These are phyloP conservation scores for Clostera curtula DNA, from an alignment of 2,888 invertebrate species.

Conservation along the genomic window DNA sequence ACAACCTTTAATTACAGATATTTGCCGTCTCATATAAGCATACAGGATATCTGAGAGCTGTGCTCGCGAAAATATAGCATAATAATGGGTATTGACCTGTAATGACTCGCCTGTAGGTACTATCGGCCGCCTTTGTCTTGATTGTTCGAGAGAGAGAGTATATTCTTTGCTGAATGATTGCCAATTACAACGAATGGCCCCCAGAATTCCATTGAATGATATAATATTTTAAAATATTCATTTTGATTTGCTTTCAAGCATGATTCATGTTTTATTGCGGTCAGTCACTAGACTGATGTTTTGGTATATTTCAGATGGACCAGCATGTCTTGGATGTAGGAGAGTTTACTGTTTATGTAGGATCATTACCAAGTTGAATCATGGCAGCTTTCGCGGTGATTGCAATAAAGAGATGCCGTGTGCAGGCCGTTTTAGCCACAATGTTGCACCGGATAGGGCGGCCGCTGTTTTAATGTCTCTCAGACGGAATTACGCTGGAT, in stretches of 20 bases:
- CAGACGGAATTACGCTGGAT: conserved; percentile 74
- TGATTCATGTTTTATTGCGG: conserved; percentile 66
- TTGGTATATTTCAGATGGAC: conserved; percentile 16
- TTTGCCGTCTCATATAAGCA: conserved; percentile 71
- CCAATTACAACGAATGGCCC: conserved; percentile 72
- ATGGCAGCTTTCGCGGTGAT: not conserved
- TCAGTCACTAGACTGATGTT: conserved; percentile 33
- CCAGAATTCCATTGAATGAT: conserved; percentile 62
- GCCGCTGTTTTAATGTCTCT: conserved; percentile 72
- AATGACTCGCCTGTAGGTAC: conserved; percentile 71
- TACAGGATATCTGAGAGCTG: conserved; percentile 68
- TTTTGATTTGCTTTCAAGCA: conserved; percentile 61
- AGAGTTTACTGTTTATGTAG: conserved; percentile 3
- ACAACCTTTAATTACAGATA: conserved; percentile 75
- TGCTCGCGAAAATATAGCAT: conserved; percentile 73
- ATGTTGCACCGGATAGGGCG: conserved; percentile 74
- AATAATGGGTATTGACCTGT: conserved; percentile 74
- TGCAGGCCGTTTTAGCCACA: conserved; percentile 31
- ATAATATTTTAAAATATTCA: conserved; percentile 52
- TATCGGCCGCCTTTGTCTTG: conserved; percentile 72
- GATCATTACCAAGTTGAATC: conserved; percentile 11
- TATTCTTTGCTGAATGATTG: conserved; percentile 71
- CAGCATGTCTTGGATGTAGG: conserved; percentile 13
- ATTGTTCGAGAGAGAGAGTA: conserved; percentile 65
- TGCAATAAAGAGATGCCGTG: not conserved